Conservation (phyloP, 2,888 invertebrate genomes). For the Drosophila buzzatii region DNA sequence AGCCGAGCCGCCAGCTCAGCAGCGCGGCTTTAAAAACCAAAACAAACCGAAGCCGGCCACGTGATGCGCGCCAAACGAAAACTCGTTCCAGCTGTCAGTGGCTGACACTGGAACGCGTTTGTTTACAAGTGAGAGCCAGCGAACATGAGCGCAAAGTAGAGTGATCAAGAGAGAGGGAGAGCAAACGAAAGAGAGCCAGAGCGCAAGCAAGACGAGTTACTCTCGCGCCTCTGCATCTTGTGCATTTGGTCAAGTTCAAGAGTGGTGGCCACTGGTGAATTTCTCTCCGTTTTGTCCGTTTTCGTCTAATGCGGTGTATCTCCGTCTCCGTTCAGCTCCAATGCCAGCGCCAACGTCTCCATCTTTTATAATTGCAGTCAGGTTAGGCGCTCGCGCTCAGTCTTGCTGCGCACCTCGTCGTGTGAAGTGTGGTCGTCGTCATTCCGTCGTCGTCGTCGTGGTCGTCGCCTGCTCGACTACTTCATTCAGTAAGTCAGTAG, state of each 20-base stretch:
- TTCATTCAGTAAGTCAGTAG: constrained; percentile 34
- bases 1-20: constrained; percentile 13
- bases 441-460: constrained; percentile 47
- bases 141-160: background rate
- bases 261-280: constrained; percentile 63
- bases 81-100: constrained; percentile 64
- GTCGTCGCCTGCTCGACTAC: constrained; percentile 35
- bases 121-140: constrained; percentile 61
- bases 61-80: constrained; percentile 57
- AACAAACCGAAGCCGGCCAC: constrained; percentile 76
- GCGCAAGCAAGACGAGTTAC: constrained; percentile 8
- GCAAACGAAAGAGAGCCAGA: constrained; percentile 25
- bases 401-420: constrained; percentile 85
- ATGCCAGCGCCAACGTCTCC: constrained; percentile 28
- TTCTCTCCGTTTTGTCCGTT: constrained; percentile 36
- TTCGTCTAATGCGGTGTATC: constrained; percentile 40
- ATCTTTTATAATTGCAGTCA: constrained; percentile 61
- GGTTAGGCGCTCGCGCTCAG: constrained; percentile 79
- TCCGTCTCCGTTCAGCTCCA: constrained; percentile 4
- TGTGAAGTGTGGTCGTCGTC: constrained; percentile 80
- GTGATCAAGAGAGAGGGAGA: constrained; percentile 6
- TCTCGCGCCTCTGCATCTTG: constrained; percentile 74
- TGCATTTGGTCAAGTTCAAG: constrained; percentile 83
- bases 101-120: constrained; percentile 63
- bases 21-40: constrained; percentile 59